phyloP scores from a whole-genome alignment of 2,888 invertebrate species.

The Ochropacha duplaris region DNA sequence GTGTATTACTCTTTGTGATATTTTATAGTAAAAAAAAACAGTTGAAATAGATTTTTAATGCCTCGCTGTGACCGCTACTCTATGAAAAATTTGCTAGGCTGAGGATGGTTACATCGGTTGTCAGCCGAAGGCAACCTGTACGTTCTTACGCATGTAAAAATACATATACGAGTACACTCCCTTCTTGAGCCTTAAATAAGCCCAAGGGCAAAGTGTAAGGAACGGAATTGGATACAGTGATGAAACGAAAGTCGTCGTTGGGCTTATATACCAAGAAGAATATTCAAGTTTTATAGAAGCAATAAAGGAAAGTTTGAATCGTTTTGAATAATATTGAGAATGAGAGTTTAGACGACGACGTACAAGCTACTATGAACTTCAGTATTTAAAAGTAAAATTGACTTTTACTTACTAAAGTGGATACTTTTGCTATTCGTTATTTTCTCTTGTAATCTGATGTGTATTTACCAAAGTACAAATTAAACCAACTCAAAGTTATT shows the following conservation, averaged over 20 bases:
- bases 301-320: slow-evolving; percentile 38
- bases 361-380: slow-evolving; percentile 19
- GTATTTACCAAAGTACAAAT: not conserved
- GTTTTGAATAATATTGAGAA: slow-evolving; percentile 26
- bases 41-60: slow-evolving; percentile 2
- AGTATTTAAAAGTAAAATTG: slow-evolving; percentile 1
- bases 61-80: slow-evolving; percentile 21
- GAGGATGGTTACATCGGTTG: slow-evolving; percentile 33
- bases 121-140: slow-evolving; percentile 38
- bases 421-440: not conserved
- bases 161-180: slow-evolving; percentile 21
- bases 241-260: slow-evolving; percentile 43
- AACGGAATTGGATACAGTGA: slow-evolving; percentile 57
- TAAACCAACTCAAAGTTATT: too few relatives aligned
- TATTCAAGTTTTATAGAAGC: slow-evolving; percentile 51
- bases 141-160: slow-evolving; percentile 41
- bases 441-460: not conserved
- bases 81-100: slow-evolving; percentile 35
- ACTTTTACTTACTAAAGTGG: not conserved
- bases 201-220: slow-evolving; percentile 48
- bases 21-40: too few relatives aligned
- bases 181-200: slow-evolving; percentile 49
- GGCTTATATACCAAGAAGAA: slow-evolving; percentile 31
- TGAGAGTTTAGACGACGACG: slow-evolving; percentile 13
- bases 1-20: too few relatives aligned